phyloP scores from a whole-genome alignment of 1,140 invertebrate species.

The Drosophila insularis region DNA sequence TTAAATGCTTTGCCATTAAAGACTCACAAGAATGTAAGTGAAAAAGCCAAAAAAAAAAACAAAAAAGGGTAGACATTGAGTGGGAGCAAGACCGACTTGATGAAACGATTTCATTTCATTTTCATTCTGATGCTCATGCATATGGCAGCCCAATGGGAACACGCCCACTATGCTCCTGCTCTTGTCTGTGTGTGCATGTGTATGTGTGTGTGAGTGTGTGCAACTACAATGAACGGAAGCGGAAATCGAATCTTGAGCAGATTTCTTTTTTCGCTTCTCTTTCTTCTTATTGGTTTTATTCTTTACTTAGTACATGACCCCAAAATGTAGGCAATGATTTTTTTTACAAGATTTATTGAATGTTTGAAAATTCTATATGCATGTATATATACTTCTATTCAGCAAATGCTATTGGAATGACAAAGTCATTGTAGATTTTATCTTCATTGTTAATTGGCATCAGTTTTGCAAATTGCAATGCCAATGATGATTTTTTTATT shows the following conservation, averaged over 20 bases:
- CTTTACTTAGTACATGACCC: slow-evolving; percentile 8
- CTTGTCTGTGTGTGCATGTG: slow-evolving; percentile 27
- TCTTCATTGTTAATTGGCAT: too few species aligned
- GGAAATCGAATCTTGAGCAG: slow-evolving; percentile 78
- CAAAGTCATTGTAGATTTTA: too few species aligned
- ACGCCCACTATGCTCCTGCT: slow-evolving; percentile 35
- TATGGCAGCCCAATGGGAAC: slow-evolving; percentile 44
- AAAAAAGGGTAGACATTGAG: neutral
- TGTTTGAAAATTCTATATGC: neutral
- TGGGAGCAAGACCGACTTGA: neutral
- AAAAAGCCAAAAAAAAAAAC: neutral
- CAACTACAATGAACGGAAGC: slow-evolving; percentile 65
- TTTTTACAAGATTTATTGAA: too few species aligned
- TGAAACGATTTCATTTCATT: slow-evolving; percentile 66
- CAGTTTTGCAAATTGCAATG: neutral
- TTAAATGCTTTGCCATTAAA: slow-evolving; percentile 69
- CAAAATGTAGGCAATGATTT: slow-evolving; percentile 48
- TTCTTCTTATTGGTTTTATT: slow-evolving; percentile 27
- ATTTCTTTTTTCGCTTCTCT: slow-evolving; percentile 33
- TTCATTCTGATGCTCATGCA: slow-evolving; percentile 55
- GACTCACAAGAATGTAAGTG: slow-evolving; percentile 24
- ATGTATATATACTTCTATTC: neutral
- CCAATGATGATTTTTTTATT: too few species aligned
- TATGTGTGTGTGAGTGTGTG: slow-evolving; percentile 42
- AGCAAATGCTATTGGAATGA: neutral